Evolutionary conservation across 37 sponge, comb jelly and placozoan genomes (phyloP), one percentile per base, ranked within the genome.

Genomic region (Beroe ovata): DNA sequence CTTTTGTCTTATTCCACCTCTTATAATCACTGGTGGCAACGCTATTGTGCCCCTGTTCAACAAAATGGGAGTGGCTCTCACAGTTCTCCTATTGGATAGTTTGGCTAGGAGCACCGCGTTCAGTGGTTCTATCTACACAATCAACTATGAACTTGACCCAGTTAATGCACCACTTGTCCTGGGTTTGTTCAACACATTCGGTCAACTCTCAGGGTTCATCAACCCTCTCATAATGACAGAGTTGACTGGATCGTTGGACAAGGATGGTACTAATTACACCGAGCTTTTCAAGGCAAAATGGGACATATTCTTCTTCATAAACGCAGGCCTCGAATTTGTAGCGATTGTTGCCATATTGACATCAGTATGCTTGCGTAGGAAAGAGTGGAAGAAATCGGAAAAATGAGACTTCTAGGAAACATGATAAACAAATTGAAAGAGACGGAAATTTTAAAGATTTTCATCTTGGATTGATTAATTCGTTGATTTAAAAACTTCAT

Each of bases 111-210:
- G 38, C 20, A 69, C 38, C 4, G 20, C 25, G 35, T 69, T 36
- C 71, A 69, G 71, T 38, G 71, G 71, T 2, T 69, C 71, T 21
- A 29, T 69, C 20, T 35, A 29, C 38, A 69, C 71, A 16, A 34
- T 69, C 32, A 69, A 69, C 71, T 29, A 35, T 35, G 71, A 69
- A 20, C 18, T 69, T 29, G 71, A 69, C 32, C 71, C 71, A 16
- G 38, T 36, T 6, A 69, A 69, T 28, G 36, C 71, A 6, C 71
- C 71, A 11, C 36, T 69, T 25, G 19, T 69, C 8, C 8, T 35
- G 8, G 36, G 26, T 19, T 3, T 69, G 3, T 69, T 69, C 71
- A 69, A 34, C 38, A 34, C 26, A 29, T 29, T 34, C 4, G 71
- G 71, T 6, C 71, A 69, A 35, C 18, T 35, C 20, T 16, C 71